Evolutionary conservation across 2,797 vertebrate species (phyloP).

Genomic region (Micrastur ruficollis): DNA sequence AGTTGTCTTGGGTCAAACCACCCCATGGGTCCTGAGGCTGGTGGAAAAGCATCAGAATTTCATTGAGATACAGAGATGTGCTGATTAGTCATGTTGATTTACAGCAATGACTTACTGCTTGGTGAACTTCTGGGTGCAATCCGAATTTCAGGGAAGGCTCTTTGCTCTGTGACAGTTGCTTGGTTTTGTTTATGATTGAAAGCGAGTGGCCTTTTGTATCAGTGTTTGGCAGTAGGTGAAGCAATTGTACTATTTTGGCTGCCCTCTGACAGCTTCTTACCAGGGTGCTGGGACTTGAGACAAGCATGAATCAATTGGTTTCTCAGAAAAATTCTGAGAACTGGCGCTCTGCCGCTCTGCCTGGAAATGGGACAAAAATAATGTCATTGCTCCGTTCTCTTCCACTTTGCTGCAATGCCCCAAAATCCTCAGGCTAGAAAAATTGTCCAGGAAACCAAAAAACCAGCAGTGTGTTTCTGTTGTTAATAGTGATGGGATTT

Average conservation of each 20-base stretch:
- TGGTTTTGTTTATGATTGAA: background rate
- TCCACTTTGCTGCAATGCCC: background rate
- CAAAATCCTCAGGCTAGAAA: background rate
- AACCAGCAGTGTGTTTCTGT: background rate
- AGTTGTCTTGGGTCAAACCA: background rate
- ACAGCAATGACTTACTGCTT: background rate
- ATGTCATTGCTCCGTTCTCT: background rate
- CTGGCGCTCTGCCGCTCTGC: background rate
- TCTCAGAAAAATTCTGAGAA: conserved; percentile 10
- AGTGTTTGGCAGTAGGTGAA: background rate
- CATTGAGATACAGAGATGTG: background rate
- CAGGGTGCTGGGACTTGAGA: conserved; percentile 6
- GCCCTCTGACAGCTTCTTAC: conserved; percentile 22
- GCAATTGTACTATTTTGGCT: background rate
- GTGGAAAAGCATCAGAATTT: background rate
- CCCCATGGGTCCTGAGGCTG: background rate
- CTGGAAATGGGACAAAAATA: conserved; percentile 26
- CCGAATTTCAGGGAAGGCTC: background rate
- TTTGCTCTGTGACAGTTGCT: background rate
- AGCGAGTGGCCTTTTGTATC: background rate
- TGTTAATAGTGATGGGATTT: background rate
- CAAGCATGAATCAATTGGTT: background rate
- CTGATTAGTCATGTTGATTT: background rate
- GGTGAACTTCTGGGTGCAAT: background rate
- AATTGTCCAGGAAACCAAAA: background rate